Conservation (phyloP, 2,888 invertebrate species). For the Amphiduros pacificus region DNA sequence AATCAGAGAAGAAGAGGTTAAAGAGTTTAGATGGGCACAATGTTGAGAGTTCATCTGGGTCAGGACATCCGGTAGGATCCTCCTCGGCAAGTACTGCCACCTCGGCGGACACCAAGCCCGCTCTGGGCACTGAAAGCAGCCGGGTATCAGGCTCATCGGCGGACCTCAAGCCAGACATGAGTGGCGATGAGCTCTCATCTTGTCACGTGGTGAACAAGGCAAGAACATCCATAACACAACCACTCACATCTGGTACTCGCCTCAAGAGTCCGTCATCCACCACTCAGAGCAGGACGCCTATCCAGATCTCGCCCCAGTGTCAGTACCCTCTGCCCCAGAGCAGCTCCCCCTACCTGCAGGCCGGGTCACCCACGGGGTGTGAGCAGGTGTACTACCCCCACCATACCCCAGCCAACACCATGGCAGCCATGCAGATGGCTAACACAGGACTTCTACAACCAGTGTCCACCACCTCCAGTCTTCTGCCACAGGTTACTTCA, state of each 20-base stretch:
- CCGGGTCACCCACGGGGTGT: slow-evolving; percentile 2
- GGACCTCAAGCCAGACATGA: background rate
- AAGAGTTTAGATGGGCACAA: background rate
- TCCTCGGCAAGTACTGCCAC: background rate
- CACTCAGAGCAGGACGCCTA: background rate
- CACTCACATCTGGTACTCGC: background rate
- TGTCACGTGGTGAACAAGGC: slow-evolving; percentile 12
- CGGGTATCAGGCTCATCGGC: background rate
- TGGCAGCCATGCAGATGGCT: slow-evolving; percentile 20
- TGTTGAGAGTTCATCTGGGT: background rate
- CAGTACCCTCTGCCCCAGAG: slow-evolving; percentile 7
- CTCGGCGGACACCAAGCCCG: background rate
- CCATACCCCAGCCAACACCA: slow-evolving; percentile 8
- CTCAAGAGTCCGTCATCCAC: background rate
- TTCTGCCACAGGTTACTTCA: background rate
- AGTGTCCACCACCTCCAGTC: background rate
- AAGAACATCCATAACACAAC: slow-evolving; percentile 5
- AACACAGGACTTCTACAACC: slow-evolving; percentile 10
- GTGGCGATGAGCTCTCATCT: slow-evolving; percentile 8
- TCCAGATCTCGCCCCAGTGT: slow-evolving; percentile 6
- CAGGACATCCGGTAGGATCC: background rate
- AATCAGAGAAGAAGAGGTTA: slow-evolving; percentile 10
- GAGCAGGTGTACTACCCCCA: slow-evolving; percentile 21
- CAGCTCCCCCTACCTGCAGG: slow-evolving; percentile 9
- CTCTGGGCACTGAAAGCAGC: background rate